A percentile compares a stretch with the other conserved stretches of the same genome.
These are phyloP conservation scores for Syrphus vitripennis DNA, from an alignment of 2,888 invertebrate species.

Conservation along the genomic window DNA sequence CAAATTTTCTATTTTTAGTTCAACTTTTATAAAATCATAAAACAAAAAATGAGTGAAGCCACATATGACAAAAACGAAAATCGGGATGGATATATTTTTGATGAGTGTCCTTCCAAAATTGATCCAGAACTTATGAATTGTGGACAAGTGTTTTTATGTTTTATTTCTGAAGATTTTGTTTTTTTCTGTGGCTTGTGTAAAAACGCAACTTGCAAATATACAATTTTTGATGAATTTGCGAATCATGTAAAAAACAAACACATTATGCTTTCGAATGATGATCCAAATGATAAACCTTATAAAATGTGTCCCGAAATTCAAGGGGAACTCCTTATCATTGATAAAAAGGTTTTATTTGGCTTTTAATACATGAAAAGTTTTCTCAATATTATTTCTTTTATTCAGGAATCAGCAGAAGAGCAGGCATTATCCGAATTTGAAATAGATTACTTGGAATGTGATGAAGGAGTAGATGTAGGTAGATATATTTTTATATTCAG, in stretches of 20 bases:
- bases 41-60: neutral
- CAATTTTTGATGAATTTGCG: slow-evolving; percentile 15
- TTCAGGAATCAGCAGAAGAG: neutral
- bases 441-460: neutral
- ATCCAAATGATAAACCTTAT: neutral
- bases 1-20: too few species aligned
- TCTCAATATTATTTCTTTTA: neutral
- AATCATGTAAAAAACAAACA: slow-evolving; percentile 19
- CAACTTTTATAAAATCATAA: too few species aligned
- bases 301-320: neutral
- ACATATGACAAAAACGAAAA: neutral
- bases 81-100: neutral
- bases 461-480: neutral
- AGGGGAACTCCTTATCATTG: neutral
- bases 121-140: slow-evolving; percentile 3
- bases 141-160: slow-evolving; percentile 27
- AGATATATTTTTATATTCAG: neutral
- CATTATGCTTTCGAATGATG: neutral
- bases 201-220: neutral
- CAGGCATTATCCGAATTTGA: neutral
- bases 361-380: neutral
- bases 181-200: slow-evolving; percentile 22
- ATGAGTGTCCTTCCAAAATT: neutral
- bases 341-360: neutral
- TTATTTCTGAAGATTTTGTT: neutral